Conservation (phyloP, 2,113 vertebrate species). For the Lontra canadensis region DNA sequence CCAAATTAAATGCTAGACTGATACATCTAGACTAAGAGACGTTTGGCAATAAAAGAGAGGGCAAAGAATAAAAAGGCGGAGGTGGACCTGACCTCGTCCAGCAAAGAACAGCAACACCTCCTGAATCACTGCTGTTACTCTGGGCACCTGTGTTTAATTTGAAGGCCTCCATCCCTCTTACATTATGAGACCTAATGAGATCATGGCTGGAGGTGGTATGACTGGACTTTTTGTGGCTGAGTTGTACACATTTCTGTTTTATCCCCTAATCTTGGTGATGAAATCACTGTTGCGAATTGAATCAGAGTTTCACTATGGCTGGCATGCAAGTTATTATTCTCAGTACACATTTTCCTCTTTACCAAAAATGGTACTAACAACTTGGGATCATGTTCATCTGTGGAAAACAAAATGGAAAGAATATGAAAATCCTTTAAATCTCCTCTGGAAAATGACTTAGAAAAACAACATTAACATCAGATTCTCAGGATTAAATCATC, state of each 20-base stretch:
- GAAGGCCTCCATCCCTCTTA: slow-evolving; percentile 41
- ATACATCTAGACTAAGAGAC: slow-evolving; percentile 36
- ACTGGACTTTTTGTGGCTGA: slow-evolving; percentile 73
- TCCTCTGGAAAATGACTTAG: slow-evolving; percentile 50
- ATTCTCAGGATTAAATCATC: slow-evolving; percentile 52
- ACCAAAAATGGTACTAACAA: slow-evolving; percentile 76
- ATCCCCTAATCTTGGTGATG: slow-evolving; percentile 73
- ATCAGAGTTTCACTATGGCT: slow-evolving; percentile 71
- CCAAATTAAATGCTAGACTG: slow-evolving; percentile 24
- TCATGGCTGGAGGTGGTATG: slow-evolving; percentile 71
- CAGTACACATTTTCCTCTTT: slow-evolving; percentile 68
- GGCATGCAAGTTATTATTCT: slow-evolving; percentile 73
- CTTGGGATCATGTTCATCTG: slow-evolving; percentile 54
- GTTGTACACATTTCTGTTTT: slow-evolving; percentile 73
- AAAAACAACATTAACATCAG: slow-evolving; percentile 32
- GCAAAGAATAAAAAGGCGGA: slow-evolving; percentile 35
- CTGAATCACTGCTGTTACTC: slow-evolving; percentile 44
- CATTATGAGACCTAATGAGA: slow-evolving; percentile 71
- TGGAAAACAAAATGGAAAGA: slow-evolving; percentile 61
- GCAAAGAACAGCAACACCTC: slow-evolving; percentile 41
- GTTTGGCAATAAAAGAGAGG: slow-evolving; percentile 17
- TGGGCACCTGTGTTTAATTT: slow-evolving; percentile 76
- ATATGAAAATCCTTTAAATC: slow-evolving; percentile 58
- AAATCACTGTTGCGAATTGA: slow-evolving; percentile 75
- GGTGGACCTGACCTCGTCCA: background rate